Evolutionary conservation across 2,797 vertebrate species (phyloP), one percentile per base, ranked within the genome.

Genomic region (Chelonia mydas): DNA sequence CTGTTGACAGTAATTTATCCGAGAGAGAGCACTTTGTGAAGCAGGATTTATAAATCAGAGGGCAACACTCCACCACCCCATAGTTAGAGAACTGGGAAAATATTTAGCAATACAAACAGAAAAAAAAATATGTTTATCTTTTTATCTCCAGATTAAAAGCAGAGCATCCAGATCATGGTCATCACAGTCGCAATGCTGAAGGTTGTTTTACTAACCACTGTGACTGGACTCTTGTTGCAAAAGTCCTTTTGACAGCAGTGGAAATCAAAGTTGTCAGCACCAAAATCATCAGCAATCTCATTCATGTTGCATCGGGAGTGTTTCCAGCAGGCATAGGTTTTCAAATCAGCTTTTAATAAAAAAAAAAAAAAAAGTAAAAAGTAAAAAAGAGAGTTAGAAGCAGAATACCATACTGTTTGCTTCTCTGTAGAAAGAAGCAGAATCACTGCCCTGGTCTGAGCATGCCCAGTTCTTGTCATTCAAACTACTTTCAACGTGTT

Each of bases 221-320:
- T 57, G 47, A 93, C 23, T 5, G 86, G 3, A 3, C 97, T 3
- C 61, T 92, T 54, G 4, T 98, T 98, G 90, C 97, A 98, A 89
- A 98, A 83, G 72, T 97, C 95, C 0, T 86, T 45, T 33, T 96
- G 95, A 94, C 97, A 98, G 86, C 97, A 98, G 7, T 84, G 87
- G 93, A 28, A 93, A 0, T 95, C 55, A 57, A 97, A 95, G 68
- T 97, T 97, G 95, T 95, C 93, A 87, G 96, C 9, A 10, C 81
- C 33, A 74, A 91, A 96, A 45, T 41, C 92, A 6, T 87, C 65
- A 6, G 95, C 95, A 53, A 98, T 95, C 4, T 92, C 79, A 41
- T 96, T 91, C 12, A 53, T 1, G 1, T 1, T 82, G 92, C 97
- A 98, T 81, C 90, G 87, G 86, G 86, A 93, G 2, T 3, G 0